phyloP scores from a whole-genome alignment of 1,140 invertebrate species.

The Bombyx mori region DNA sequence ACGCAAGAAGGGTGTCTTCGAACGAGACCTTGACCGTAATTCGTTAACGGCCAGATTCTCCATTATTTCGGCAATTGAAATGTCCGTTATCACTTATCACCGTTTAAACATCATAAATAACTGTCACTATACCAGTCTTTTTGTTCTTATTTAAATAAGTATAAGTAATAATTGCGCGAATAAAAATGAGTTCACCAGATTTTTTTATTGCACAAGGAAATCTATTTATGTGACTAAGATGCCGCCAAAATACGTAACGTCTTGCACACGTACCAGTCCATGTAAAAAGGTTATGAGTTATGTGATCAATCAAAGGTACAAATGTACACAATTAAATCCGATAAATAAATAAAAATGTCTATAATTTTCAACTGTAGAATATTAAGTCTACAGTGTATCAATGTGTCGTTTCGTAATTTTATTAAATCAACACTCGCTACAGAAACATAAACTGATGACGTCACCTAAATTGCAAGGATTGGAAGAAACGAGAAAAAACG shows the following conservation, averaged over 20 bases:
- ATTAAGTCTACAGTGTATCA: too few relatives aligned
- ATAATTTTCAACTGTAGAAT: conserved; percentile 14
- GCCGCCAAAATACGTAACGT: conserved; percentile 61
- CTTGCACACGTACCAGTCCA: conserved; percentile 19
- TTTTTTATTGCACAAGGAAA: conserved; percentile 65
- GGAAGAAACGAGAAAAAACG: too few relatives aligned
- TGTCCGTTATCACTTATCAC: conserved; percentile 21
- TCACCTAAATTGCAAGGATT: conserved; percentile 29
- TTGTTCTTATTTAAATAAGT: not conserved
- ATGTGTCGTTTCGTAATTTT: conserved; percentile 23
- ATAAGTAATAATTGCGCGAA: conserved; percentile 5
- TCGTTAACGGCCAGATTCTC: conserved; percentile 52
- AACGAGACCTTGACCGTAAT: conserved; percentile 73
- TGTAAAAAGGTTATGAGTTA: conserved; percentile 5
- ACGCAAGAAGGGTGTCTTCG: conserved; percentile 74
- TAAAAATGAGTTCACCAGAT: conserved; percentile 38
- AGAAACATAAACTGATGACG: conserved; percentile 64
- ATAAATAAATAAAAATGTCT: conserved; percentile 14
- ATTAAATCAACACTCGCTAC: conserved; percentile 44
- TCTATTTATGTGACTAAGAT: conserved; percentile 66
- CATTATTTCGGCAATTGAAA: conserved; percentile 31
- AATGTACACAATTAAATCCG: conserved; percentile 5
- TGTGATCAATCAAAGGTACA: too few relatives aligned
- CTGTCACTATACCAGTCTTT: not conserved
- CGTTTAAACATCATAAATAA: conserved; percentile 27